A percentile compares a stretch with the other conserved stretches of the same genome.
phyloP scores from a whole-genome alignment of 2,797 vertebrate species.

The Oceanodroma leucorhoa region DNA sequence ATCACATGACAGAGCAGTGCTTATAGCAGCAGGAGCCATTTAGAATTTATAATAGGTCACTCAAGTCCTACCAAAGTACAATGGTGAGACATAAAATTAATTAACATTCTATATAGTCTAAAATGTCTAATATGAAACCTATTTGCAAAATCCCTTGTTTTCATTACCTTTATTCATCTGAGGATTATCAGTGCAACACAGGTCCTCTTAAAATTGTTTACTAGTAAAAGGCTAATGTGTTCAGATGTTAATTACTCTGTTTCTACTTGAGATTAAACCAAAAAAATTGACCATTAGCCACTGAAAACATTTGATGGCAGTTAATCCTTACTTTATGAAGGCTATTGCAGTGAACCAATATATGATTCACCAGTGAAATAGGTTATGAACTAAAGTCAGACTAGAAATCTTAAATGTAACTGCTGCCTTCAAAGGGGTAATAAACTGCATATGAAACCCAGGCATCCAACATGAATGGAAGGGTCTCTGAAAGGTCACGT shows the following conservation, averaged over 20 bases:
- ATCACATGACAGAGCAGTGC: neutral
- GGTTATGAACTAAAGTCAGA: neutral
- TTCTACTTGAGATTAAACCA: neutral
- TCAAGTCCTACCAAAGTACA: neutral
- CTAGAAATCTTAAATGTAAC: neutral
- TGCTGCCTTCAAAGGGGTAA: neutral
- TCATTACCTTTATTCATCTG: neutral
- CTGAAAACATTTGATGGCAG: neutral
- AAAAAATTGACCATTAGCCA: neutral
- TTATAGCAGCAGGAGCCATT: neutral
- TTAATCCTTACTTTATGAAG: neutral
- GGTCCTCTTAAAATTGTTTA: neutral
- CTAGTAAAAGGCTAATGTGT: neutral
- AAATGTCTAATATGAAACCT: neutral
- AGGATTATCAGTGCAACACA: neutral
- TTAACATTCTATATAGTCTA: neutral
- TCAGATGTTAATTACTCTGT: neutral
- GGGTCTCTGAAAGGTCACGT: neutral
- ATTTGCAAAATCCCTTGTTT: neutral
- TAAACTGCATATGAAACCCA: neutral
- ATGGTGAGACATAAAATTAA: neutral
- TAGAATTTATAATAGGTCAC: neutral
- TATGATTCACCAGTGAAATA: neutral
- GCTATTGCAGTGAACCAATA: neutral
- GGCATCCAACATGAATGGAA: neutral